Percentiles rank a stretch among this genome's conserved stretches.
These are phyloP conservation scores for Plumapathes pennacea DNA, from an alignment of 92 coral and sea anemone genomes.

Conservation along the genomic window DNA sequence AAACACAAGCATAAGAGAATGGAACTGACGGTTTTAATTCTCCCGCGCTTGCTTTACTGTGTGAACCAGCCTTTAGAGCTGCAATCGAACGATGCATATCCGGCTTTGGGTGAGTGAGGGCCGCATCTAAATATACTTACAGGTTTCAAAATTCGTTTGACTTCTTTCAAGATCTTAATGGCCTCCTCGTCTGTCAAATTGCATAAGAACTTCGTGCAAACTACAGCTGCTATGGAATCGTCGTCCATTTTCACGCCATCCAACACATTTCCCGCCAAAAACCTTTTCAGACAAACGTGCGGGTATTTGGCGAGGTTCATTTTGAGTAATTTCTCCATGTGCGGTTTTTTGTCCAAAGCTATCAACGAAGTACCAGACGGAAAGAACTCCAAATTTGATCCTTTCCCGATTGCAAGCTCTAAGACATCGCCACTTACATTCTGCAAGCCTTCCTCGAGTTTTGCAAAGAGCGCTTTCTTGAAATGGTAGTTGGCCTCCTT, in stretches of 20 bases:
- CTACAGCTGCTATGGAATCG: slow-evolving; percentile 42
- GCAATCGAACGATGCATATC: too few relatives aligned
- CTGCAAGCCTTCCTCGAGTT: slow-evolving; percentile 4
- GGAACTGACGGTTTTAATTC: too few relatives aligned
- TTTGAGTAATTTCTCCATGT: slow-evolving; percentile 18
- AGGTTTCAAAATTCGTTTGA: slow-evolving; percentile 45
- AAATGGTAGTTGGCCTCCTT: neutral
- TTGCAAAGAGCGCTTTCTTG: slow-evolving; percentile 8
- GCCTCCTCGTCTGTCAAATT: slow-evolving; percentile 19
- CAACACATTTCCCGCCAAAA: slow-evolving; percentile 30
- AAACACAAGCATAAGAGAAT: too few relatives aligned
- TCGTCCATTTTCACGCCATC: slow-evolving; percentile 28
- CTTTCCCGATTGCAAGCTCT: slow-evolving; percentile 35
- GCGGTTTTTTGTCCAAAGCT: slow-evolving; percentile 23
- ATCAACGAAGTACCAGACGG: slow-evolving; percentile 23
- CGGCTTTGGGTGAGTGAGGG: too few relatives aligned
- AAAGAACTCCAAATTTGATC: slow-evolving; percentile 12
- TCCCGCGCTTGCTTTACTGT: too few relatives aligned
- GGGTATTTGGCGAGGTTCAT: slow-evolving; percentile 1
- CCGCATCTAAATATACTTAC: slow-evolving; percentile 37
- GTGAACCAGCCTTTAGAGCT: too few relatives aligned
- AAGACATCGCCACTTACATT: slow-evolving; percentile 26
- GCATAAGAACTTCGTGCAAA: slow-evolving; percentile 38
- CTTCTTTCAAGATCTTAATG: slow-evolving; percentile 23
- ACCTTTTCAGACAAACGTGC: slow-evolving; percentile 31